These are phyloP conservation scores for Garra rufa DNA, from an alignment of 2,113 vertebrate species.

Conservation along the genomic window DNA sequence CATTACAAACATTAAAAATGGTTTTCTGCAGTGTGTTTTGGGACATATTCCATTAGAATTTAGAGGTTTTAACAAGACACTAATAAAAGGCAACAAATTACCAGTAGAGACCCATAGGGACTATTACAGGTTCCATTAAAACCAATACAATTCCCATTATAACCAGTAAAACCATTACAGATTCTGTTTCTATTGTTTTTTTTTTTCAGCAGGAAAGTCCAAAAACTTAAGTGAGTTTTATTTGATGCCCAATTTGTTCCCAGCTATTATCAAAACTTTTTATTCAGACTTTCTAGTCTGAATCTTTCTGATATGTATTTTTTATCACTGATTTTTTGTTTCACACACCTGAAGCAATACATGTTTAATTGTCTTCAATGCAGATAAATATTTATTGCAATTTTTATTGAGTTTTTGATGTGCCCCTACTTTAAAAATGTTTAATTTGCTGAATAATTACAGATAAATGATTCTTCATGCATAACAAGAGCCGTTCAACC, in stretches of 20 bases:
- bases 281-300: background rate
- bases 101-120: no score
- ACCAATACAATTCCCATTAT: no score
- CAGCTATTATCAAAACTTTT: background rate
- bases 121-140: no score
- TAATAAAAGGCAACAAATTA: no score
- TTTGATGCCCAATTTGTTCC: background rate
- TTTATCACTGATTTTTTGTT: background rate
- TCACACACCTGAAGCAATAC: background rate
- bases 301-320: background rate
- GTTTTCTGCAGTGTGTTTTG: no score
- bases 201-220: no score
- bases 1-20: no score
- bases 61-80: no score
- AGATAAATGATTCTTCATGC: background rate
- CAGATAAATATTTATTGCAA: background rate
- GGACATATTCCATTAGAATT: no score
- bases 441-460: background rate
- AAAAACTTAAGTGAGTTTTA: no score
- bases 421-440: background rate
- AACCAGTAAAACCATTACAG: no score
- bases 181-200: no score
- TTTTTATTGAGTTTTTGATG: background rate
- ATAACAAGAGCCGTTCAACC: background rate
- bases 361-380: background rate